Evolutionary conservation across 2,113 vertebrate genomes (phyloP), one percentile per base, ranked within the genome.

Genomic region (Pangasianodon hypophthalmus): DNA sequence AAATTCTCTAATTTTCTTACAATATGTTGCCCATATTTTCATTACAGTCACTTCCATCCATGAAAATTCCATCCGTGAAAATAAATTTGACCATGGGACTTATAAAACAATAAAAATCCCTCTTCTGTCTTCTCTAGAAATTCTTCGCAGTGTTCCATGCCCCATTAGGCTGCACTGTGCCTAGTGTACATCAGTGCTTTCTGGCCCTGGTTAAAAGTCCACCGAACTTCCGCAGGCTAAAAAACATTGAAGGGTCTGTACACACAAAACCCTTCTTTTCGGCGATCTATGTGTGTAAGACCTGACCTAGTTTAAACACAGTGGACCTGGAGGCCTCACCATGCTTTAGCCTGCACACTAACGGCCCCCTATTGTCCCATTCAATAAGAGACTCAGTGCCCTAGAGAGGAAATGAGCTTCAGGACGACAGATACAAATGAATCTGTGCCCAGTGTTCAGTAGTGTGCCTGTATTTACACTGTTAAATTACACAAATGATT

Each of bases 181-280:
- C 37, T 26, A 48, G 37, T 5, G 64, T 75, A 50, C 14, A 52
- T 86, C 56, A 71, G 84, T 90, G 84, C 58, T 86, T 80, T 86
- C 56, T 89, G 92, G 89, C 93, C 92, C 90, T 91, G 88, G 91
- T 91, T 90, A 94, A 94, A 93, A 94, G 90, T 92, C 56, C 91
- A 89, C 91, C 90, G 92, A 89, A 62, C 87, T 48, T 93, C 95
- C 94, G 94, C 90, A 87, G 52, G 95, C 95, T 94, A 11, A 94
- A 89, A 77, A 50, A 18, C 19, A 81, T 19, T 54, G 19, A 89
- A 85, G 52, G 50, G 71, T 29, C 64, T 52, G 54, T 67, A 37
- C 2, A 6, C 60, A 87, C 84, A 87, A 87, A 54, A 90, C 84
- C 73, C 87, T 91, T 71, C 71, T 75, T 77, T 88, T 62, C 44